phyloP scores from a whole-genome alignment of 2,113 vertebrate genomes.

The Chamaetylas fuelleborni region DNA sequence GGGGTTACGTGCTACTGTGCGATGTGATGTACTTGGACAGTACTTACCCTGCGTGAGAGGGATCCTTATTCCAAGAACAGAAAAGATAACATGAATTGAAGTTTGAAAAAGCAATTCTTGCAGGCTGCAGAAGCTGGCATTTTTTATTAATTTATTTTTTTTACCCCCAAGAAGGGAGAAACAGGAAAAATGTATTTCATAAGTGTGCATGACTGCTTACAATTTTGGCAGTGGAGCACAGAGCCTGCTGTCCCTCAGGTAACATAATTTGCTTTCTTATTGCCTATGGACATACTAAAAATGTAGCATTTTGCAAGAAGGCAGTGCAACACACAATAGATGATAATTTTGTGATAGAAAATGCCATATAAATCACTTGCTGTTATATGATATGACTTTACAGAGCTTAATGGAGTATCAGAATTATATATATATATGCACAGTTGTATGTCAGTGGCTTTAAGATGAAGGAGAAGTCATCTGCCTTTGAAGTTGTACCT shows the following conservation, averaged over 20 bases:
- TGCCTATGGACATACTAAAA: constrained; percentile 4
- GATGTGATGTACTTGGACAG: not conserved
- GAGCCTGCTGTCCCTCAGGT: not conserved
- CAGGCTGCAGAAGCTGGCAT: not conserved
- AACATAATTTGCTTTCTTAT: not conserved
- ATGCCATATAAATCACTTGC: not conserved
- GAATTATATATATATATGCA: not conserved
- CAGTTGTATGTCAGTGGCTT: not conserved
- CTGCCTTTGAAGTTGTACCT: not conserved
- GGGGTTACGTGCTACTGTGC: not conserved
- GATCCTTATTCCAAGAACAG: not conserved
- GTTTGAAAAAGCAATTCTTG: not conserved
- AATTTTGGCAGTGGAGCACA: not conserved
- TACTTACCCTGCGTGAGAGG: not conserved
- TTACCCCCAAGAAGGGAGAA: not conserved
- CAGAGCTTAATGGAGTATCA: not conserved
- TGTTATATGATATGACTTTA: not conserved
- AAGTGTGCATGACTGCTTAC: not conserved
- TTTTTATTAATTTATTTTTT: not conserved
- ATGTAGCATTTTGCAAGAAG: not conserved
- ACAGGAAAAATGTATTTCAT: not conserved
- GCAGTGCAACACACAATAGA: not conserved
- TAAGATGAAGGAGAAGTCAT: not conserved
- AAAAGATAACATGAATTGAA: not conserved
- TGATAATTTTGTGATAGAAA: not conserved